These are phyloP conservation scores for Suncus etruscus DNA, from an alignment of 2,113 vertebrate genomes.

Conservation along the genomic window DNA sequence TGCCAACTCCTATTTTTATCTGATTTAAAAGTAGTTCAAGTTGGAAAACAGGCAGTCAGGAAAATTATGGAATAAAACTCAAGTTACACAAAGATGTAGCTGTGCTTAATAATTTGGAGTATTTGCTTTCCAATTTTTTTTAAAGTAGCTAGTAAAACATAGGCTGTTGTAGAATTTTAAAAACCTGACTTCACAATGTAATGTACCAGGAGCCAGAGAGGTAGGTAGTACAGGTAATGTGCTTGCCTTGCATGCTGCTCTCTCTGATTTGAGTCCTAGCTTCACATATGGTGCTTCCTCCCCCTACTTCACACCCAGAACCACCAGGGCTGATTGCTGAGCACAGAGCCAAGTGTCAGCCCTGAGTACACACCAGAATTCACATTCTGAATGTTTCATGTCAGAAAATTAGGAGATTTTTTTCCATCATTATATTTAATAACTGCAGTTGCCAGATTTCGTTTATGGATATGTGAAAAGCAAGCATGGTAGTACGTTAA, in stretches of 20 bases:
- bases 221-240: too few species aligned
- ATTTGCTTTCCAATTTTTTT: constrained; percentile 9
- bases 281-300: too few species aligned
- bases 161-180: background rate
- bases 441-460: background rate
- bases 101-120: background rate
- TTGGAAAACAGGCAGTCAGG: constrained; percentile 34
- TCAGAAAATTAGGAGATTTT: constrained; percentile 51
- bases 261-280: too few species aligned
- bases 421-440: constrained; percentile 35
- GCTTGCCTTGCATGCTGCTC: too few species aligned
- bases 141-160: constrained; percentile 8
- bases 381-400: background rate
- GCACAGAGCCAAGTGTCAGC: too few species aligned
- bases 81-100: background rate
- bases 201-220: too few species aligned
- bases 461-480: constrained; percentile 35
- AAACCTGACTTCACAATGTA: background rate
- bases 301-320: too few species aligned
- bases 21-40: constrained; percentile 28
- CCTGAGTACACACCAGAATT: too few species aligned
- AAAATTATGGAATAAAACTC: constrained; percentile 25
- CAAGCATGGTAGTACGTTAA: constrained; percentile 31
- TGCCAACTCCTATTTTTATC: too few species aligned
- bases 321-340: too few species aligned